A percentile compares a stretch with the other conserved stretches of the same genome.
Conservation (phyloP, 2,888 invertebrate genomes). For the Amblyteles armatorius region DNA sequence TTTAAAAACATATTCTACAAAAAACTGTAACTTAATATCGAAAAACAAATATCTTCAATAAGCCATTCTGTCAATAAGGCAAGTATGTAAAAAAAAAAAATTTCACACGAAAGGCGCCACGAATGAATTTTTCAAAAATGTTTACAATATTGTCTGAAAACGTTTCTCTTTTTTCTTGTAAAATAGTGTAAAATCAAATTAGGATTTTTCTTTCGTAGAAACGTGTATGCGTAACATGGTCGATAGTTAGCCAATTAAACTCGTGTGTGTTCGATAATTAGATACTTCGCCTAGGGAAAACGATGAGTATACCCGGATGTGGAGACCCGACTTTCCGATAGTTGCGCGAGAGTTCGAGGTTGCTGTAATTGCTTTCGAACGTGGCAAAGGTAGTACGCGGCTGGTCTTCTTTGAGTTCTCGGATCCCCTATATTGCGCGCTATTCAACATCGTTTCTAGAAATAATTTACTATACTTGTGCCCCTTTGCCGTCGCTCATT, state of each 20-base stretch:
- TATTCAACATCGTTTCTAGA: neutral
- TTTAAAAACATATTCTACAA: neutral
- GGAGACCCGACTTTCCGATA: conserved; percentile 32
- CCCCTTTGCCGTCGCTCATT: neutral
- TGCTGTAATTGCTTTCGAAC: conserved; percentile 32
- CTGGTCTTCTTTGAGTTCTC: conserved; percentile 13
- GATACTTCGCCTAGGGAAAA: neutral
- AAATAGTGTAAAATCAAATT: too few relatives aligned
- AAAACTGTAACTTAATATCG: neutral
- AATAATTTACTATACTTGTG: neutral
- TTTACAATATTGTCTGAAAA: too few relatives aligned
- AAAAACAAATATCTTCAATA: too few relatives aligned
- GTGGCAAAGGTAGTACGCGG: neutral
- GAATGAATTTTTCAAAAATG: too few relatives aligned
- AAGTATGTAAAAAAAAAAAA: too few relatives aligned
- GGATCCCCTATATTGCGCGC: conserved; percentile 9
- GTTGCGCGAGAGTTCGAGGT: conserved; percentile 27
- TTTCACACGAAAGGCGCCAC: too few relatives aligned
- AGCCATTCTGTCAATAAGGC: too few relatives aligned
- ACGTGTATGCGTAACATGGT: too few relatives aligned
- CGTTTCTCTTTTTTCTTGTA: too few relatives aligned
- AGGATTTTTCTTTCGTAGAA: too few relatives aligned
- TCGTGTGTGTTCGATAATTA: neutral
- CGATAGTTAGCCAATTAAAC: neutral
- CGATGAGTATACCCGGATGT: conserved; percentile 17